phyloP scores from a whole-genome alignment of 2,113 vertebrate genomes.

The Eulemur rufifrons region DNA sequence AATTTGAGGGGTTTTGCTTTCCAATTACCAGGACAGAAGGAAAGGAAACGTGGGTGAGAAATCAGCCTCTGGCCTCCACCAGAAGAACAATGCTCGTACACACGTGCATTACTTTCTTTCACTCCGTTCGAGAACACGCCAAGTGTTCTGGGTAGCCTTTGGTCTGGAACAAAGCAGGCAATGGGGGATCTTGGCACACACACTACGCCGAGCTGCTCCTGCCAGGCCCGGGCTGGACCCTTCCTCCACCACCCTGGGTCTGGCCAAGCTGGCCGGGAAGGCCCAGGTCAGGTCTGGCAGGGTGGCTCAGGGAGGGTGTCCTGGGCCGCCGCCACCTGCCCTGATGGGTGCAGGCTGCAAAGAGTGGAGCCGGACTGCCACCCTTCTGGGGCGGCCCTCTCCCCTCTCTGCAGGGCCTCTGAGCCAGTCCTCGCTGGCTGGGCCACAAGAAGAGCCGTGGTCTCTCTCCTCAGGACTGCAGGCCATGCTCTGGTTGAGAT shows the following conservation, averaged over 20 bases:
- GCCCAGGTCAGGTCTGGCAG: background rate
- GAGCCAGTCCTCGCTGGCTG: fast-evolving
- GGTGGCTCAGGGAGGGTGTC: background rate
- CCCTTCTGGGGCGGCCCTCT: background rate
- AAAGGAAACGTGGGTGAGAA: background rate
- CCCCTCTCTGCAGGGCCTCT: background rate
- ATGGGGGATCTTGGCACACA: background rate
- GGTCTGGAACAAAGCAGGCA: background rate
- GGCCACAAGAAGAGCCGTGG: background rate
- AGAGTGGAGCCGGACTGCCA: background rate
- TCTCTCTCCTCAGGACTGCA: background rate
- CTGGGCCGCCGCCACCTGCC: too few species aligned
- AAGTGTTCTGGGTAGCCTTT: background rate
- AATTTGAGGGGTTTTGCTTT: background rate
- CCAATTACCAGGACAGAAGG: background rate
- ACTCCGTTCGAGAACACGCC: background rate
- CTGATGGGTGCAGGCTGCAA: background rate
- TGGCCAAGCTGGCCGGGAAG: background rate
- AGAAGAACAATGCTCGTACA: background rate
- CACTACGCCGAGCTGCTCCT: background rate
- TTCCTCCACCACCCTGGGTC: background rate
- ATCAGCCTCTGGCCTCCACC: background rate
- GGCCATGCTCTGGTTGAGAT: background rate
- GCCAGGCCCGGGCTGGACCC: background rate
- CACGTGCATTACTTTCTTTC: background rate